Conservation (phyloP, 2,888 invertebrate genomes). For the Hirudinaria manillensis region DNA sequence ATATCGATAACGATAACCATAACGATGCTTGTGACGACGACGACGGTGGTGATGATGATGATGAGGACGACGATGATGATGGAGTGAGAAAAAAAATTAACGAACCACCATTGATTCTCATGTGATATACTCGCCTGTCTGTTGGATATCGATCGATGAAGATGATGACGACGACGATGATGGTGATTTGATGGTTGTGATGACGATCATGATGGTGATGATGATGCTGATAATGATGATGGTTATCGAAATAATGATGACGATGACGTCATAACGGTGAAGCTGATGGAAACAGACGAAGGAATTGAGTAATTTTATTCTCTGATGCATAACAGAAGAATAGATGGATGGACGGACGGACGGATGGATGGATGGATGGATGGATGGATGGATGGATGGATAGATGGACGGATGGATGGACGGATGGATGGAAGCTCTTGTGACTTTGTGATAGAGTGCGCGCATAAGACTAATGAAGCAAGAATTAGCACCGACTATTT, state of each 20-base stretch:
- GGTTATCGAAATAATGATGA: background rate
- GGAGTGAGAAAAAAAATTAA: background rate
- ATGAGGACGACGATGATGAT: background rate
- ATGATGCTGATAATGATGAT: constrained; percentile 2
- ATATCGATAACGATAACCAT: background rate
- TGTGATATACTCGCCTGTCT: background rate
- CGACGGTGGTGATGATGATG: background rate
- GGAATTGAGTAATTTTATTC: too few relatives aligned
- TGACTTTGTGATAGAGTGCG: background rate
- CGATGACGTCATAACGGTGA: background rate
- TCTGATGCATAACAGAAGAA: too few relatives aligned
- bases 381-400: background rate
- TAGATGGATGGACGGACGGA: too few relatives aligned
- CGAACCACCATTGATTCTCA: background rate
- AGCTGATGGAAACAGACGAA: background rate
- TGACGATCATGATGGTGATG: constrained; percentile 7
- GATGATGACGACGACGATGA: constrained; percentile 4
- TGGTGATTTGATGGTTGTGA: background rate
- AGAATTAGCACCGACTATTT: too few relatives aligned
- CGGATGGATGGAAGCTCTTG: background rate
- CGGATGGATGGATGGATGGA: background rate
- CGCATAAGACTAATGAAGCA: too few relatives aligned
- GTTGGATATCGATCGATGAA: background rate
- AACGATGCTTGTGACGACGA: background rate
- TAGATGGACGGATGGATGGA: background rate